Evolutionary conservation across 2,888 invertebrate genomes (phyloP).

Genomic region (Acleris laterana): DNA sequence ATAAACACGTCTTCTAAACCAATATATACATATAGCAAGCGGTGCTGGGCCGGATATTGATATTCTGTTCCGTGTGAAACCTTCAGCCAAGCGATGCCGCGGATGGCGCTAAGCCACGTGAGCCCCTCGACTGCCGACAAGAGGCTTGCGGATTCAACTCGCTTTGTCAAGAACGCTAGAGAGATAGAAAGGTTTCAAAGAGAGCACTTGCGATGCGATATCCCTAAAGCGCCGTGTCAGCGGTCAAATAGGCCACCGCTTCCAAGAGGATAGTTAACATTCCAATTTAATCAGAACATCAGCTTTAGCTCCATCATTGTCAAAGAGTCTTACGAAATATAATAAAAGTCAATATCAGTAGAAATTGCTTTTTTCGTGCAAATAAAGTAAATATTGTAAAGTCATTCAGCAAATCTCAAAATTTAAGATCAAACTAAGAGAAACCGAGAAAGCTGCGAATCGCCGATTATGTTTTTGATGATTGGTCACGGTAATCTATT

Average conservation of each 20-base stretch:
- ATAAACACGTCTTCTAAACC: not conserved
- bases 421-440: constrained; percentile 4
- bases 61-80: constrained; percentile 36
- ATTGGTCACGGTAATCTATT: constrained; percentile 29
- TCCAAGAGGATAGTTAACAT: constrained; percentile 8
- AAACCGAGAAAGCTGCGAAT: constrained; percentile 27
- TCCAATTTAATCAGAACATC: constrained; percentile 8
- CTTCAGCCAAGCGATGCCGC: constrained; percentile 35
- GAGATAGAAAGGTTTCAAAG: constrained; percentile 61
- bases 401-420: not conserved
- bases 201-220: constrained; percentile 63
- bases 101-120: constrained; percentile 58
- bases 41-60: constrained; percentile 40
- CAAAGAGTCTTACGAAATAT: not conserved
- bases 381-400: constrained; percentile 9
- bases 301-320: not conserved
- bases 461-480: constrained; percentile 31
- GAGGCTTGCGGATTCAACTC: constrained; percentile 68
- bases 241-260: constrained; percentile 30
- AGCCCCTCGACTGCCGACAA: constrained; percentile 59
- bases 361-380: constrained; percentile 1
- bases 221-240: constrained; percentile 54
- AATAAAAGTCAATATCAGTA: not conserved
- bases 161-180: constrained; percentile 63
- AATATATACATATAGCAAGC: not conserved